These are phyloP conservation scores for Dromococcyx pavoninus DNA, from an alignment of 2,797 vertebrate genomes.

Conservation along the genomic window DNA sequence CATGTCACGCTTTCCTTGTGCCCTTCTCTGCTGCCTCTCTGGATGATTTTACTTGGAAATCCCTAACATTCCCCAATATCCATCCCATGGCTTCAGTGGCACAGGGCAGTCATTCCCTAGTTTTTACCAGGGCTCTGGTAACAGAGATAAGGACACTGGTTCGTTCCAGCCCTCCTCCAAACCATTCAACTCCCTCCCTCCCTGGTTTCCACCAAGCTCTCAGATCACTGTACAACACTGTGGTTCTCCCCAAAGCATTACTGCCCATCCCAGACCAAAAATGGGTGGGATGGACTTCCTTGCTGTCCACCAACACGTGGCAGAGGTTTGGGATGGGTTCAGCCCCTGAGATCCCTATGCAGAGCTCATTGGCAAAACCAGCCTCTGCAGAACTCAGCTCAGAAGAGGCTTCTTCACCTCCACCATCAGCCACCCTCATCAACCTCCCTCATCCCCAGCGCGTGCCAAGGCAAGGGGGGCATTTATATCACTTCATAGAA, in stretches of 20 bases:
- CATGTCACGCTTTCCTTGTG: not conserved
- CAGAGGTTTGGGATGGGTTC: not conserved
- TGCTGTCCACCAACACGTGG: fast-evolving
- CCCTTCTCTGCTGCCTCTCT: not conserved
- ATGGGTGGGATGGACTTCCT: not conserved
- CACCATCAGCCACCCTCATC: not conserved
- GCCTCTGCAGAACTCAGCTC: too few species aligned
- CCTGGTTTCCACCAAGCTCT: not conserved
- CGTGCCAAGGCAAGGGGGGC: not conserved
- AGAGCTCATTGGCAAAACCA: not conserved
- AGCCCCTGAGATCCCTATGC: not conserved
- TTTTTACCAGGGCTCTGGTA: not conserved
- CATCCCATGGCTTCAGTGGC: not conserved
- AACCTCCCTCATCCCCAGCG: not conserved
- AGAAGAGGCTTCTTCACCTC: not conserved
- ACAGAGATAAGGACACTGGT: not conserved
- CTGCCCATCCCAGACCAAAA: not conserved
- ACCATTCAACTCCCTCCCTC: not conserved
- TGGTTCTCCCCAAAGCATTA: not conserved
- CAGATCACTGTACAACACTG: fast-evolving
- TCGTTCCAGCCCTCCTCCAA: not conserved
- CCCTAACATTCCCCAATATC: not conserved
- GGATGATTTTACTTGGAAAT: not conserved
- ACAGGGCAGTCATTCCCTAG: not conserved
- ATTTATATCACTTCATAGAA: too few species aligned